Evolutionary conservation across 2,888 invertebrate species (phyloP).

Genomic region (Vandiemenella viatica): DNA sequence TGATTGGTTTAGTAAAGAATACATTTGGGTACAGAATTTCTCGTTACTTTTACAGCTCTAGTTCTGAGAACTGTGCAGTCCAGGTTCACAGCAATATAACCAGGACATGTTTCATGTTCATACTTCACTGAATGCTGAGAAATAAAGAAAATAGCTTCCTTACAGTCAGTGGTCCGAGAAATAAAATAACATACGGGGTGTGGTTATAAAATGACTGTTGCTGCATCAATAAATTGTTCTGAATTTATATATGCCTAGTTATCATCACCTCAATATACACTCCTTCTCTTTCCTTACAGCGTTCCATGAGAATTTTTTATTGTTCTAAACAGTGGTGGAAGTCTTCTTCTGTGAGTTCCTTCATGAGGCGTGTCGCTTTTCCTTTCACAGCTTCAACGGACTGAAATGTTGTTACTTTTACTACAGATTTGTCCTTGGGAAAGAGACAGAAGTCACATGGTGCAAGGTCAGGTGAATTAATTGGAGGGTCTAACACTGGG

Average conservation of each 20-base stretch:
- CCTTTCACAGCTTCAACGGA: conserved; percentile 15
- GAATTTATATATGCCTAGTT: conserved; percentile 3
- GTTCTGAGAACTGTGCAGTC: too few relatives aligned
- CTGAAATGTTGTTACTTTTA: conserved; percentile 4
- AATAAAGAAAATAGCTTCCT: too few relatives aligned
- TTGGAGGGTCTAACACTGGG: conserved; percentile 8
- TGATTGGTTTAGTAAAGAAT: too few relatives aligned
- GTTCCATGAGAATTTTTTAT: too few relatives aligned
- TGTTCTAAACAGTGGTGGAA: conserved; percentile 14
- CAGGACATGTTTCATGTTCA: too few relatives aligned
- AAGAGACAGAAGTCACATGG: conserved; percentile 17
- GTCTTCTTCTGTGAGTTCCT: conserved; percentile 15
- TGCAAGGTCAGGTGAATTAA: conserved; percentile 12
- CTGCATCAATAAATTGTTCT: conserved; percentile 8
- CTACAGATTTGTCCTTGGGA: conserved; percentile 13
- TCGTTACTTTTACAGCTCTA: too few relatives aligned
- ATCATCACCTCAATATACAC: conserved; percentile 11
- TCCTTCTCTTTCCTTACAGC: conserved; percentile 3
- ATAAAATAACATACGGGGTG: too few relatives aligned
- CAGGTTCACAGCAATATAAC: too few relatives aligned
- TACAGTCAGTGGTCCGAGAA: too few relatives aligned
- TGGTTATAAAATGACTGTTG: conserved; percentile 3
- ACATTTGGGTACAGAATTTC: too few relatives aligned
- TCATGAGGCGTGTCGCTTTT: conserved; percentile 16
- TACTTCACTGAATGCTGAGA: too few relatives aligned